These are phyloP conservation scores for Xenopus petersii DNA, from an alignment of 2,797 vertebrate species.

Conservation along the genomic window DNA sequence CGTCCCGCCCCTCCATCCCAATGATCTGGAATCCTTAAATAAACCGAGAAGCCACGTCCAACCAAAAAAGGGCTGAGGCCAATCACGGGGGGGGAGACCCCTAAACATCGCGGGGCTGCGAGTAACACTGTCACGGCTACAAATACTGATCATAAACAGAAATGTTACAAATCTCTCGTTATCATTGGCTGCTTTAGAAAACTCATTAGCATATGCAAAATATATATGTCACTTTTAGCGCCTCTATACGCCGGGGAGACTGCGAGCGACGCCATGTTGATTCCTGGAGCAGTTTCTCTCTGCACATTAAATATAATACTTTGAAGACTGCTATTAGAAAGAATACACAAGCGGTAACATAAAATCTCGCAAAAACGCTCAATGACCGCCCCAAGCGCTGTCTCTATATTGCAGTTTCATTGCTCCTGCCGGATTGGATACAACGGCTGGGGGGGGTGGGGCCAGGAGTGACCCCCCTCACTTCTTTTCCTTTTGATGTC, in stretches of 20 bases:
- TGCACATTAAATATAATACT: constrained; percentile 52
- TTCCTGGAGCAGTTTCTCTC: too few species aligned
- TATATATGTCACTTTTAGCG: constrained; percentile 5
- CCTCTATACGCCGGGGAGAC: too few species aligned
- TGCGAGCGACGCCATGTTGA: too few species aligned
- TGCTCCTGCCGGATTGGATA: constrained; percentile 51
- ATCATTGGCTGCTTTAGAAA: constrained; percentile 19
- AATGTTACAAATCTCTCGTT: constrained; percentile 10
- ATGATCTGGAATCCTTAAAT: too few species aligned
- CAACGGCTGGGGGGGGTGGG: constrained; percentile 50
- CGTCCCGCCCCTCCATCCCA: too few species aligned
- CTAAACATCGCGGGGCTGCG: too few species aligned
- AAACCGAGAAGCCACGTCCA: too few species aligned
- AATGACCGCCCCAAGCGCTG: too few species aligned
- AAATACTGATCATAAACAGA: constrained; percentile 27
- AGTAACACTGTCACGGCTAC: constrained; percentile 33
- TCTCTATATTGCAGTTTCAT: constrained; percentile 55
- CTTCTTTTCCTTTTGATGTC: constrained; percentile 27
- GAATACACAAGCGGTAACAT: constrained; percentile 50
- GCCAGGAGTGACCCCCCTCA: constrained; percentile 26
- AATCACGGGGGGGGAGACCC: too few species aligned
- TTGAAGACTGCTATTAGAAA: constrained; percentile 54
- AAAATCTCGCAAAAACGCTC: too few species aligned
- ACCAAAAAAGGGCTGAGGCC: too few species aligned
- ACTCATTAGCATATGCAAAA: constrained; percentile 28